Percentiles rank a stretch among this genome's conserved stretches.
phyloP scores from a whole-genome alignment of 2,113 vertebrate species.

The Arenaria interpres region DNA sequence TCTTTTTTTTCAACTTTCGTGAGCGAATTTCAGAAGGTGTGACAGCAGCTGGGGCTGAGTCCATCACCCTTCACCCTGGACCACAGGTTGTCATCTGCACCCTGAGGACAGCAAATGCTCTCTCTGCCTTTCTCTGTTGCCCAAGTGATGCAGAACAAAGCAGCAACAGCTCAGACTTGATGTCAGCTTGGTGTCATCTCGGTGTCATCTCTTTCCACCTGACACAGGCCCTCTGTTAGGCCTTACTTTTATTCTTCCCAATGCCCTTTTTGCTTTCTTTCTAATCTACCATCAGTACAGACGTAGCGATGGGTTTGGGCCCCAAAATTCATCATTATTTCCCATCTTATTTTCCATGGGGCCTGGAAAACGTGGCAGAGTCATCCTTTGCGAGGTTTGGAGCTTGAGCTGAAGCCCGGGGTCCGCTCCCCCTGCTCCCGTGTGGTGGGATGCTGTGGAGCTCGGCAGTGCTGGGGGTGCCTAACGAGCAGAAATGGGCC shows the following conservation, averaged over 20 bases:
- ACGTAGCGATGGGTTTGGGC: rapidly evolving
- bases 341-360: neutral
- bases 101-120: neutral
- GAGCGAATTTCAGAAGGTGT: neutral
- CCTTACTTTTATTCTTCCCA: neutral
- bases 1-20: neutral
- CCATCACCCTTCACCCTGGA: neutral
- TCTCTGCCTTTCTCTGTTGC: neutral
- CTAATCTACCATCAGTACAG: no score
- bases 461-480: neutral
- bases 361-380: rapidly evolving
- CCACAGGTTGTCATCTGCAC: neutral
- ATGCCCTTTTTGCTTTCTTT: neutral
- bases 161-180: neutral
- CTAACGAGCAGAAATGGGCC: neutral
- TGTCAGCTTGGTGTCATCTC: neutral
- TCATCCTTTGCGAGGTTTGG: neutral
- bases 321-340: neutral
- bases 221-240: neutral
- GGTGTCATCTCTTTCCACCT: neutral
- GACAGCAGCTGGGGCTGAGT: neutral
- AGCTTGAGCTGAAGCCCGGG: neutral
- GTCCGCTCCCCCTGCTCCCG: neutral
- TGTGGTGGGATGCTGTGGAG: neutral
- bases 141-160: no score